Base-by-base conservation (phyloP, 1,140 invertebrate genomes). In the Drosophila albomicans region DNA sequence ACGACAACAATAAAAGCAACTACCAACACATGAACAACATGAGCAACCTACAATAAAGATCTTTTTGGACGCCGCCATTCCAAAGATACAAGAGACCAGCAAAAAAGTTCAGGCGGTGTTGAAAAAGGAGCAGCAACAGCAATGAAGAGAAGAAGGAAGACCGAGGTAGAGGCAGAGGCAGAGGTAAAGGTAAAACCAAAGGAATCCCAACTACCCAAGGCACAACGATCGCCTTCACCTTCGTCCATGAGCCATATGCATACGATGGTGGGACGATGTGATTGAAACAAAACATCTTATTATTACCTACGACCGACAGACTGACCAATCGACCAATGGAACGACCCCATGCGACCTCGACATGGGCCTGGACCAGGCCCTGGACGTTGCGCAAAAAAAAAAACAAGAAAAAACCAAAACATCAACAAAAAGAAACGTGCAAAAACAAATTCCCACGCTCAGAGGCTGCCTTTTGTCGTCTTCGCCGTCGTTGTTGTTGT, bases 281-380 rank as follows among this genome's bases (percentile, higher is more conserved):
- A 88, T 88, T 88, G 84, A 88, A 88, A 89, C 85, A 89, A 89
- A 87, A 89, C 84, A 89, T 89, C 84, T 88, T 88, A 88, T 88
- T 88, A 88, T 89, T 84, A 88, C 74, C 84, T 72, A 80, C 84
- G 70, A 85, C 59, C 76, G 77, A 61, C 32, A 51, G 61, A 63
- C 13, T 64, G 54, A 56, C 51, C 69, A 57, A 79, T 61, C 72
- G 76, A 54, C 41, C 76, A 76, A 75, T 59, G 72, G 84, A 88
- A 75, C 85, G 84, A 88, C 84, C 84, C 85, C 81, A 67, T 78
- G 78, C 84, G 84, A 88, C 84, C 84, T 89, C 81, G 85, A 78
- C 65, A 85, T 67, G 68, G 78, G 79, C 71, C 65, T 64, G 54
- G 56, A 62, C 38, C 41, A 43, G 35, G 52, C 28, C 38, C 52